Percentiles rank a stretch among this genome's conserved stretches.
phyloP scores from a whole-genome alignment of 2,797 vertebrate species.

The Malurus splendens region DNA sequence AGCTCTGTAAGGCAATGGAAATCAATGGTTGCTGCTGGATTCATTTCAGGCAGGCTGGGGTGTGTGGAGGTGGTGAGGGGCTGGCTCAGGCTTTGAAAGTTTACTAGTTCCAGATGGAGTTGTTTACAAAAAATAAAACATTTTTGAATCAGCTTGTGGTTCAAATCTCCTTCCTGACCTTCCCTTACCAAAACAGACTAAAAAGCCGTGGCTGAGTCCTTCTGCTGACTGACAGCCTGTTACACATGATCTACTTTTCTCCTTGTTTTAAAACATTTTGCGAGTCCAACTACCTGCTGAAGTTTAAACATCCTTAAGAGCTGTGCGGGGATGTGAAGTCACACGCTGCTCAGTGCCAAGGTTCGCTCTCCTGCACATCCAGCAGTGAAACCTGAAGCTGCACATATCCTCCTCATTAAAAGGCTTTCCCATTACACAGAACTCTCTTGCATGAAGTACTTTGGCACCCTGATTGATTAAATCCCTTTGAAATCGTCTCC shows the following conservation, averaged over 20 bases:
- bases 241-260: background rate
- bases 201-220: background rate
- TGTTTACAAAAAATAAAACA: constrained; percentile 70
- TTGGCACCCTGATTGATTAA: background rate
- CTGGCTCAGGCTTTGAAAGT: constrained; percentile 14
- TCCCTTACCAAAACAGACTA: constrained; percentile 37
- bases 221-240: background rate
- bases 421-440: constrained; percentile 40
- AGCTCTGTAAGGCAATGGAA: constrained; percentile 57
- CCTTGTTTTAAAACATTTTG: constrained; percentile 36
- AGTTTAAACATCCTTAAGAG: constrained; percentile 38
- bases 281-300: constrained; percentile 31
- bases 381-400: constrained; percentile 54
- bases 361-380: constrained; percentile 42
- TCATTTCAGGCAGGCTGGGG: constrained; percentile 47
- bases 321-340: constrained; percentile 28
- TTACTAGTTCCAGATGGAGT: constrained; percentile 65
- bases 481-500: constrained; percentile 34
- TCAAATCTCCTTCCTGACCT: constrained; percentile 33
- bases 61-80: constrained; percentile 36
- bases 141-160: constrained; percentile 52
- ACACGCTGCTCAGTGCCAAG: constrained; percentile 17
- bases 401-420: constrained; percentile 30
- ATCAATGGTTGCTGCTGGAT: constrained; percentile 55
- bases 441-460: constrained; percentile 3